Base-by-base conservation (phyloP, 2,113 vertebrate species). In the Brachypodius melanocephalos region DNA sequence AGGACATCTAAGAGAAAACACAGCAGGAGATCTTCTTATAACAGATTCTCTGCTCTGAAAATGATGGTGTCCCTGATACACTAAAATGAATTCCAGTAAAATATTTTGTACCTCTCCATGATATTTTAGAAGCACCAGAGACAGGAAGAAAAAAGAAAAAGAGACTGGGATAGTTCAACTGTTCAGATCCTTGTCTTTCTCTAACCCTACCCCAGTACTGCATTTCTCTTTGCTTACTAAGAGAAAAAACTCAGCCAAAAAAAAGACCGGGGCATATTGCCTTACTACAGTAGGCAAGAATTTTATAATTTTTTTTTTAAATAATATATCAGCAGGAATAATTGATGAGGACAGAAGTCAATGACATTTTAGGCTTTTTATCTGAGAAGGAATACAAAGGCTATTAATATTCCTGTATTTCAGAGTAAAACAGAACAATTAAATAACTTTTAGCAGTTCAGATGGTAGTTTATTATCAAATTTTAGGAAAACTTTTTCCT, bases 41-140 rank as follows among this genome's bases (percentile, higher is more conserved):
- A 65, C 32, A 78, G 32, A 83, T 90, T 86, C 81, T 96, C 68
- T 85, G 22, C 45, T 95, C 75, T 88, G 49, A 74, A 88, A 94
- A 77, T 74, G 14, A 65, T 79, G 43, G 22, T 31, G 34, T 65
- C 45, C 61, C 28, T 61, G 62, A 77, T 93, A 71, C 1, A 75
- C 34, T 68, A 77, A 79, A 93, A 93, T 65, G 48, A 82, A 89
- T 83, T 93, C 2, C 3, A 91, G 76, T 71, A 45, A 95, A 87
- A 87, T 86, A 85, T 73, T 88, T 94, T 78, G 52, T 92, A 31
- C 46, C 24, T 85, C 49, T 94, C 31, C 51, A 80, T 90, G 65
- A 68, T 77, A 52, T 84, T 85, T 86, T 67, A 88, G 62, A 94
- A 89, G 18, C 40, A 63, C 9, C 28, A 77, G 49, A 80, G 36